Evolutionary conservation across 2,888 invertebrate genomes (phyloP), one percentile per base, ranked within the genome.

Genomic region (Dromius quadrimaculatus): DNA sequence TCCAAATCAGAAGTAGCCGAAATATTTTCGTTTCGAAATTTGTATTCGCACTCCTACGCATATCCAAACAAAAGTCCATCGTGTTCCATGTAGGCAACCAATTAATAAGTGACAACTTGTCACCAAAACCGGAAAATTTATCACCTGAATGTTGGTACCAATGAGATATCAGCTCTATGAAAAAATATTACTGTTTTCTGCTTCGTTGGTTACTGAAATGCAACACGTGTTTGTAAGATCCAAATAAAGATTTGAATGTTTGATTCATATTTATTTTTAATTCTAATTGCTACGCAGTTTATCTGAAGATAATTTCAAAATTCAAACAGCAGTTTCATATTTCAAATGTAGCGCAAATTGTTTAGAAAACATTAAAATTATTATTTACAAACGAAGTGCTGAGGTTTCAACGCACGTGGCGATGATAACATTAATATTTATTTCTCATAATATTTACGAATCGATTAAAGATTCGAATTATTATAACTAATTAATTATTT

Each of bases 61-160:
- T 41, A 38, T 17, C 2, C 32, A 22, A 54, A 65, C 65, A 65
- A 41, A 66, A 57, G 66, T 66, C 66, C 54, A 54, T 34, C 66
- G 50, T 65, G 65, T 65, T 47, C 47, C 65, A 66, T 34, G 38
- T 38, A 66, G 66, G 54, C 57, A 66, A 66, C 66, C 66, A 66
- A 66, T 66, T 66, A 66, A 57, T 66, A 66, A 57, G 66, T 66
- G 66, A 66, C 66, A 66, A 66, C 15, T 54, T 66, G 66, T 66
- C 66, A 66, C 66, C 41, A 22, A 57, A 66, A 66, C 66, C 22
- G 57, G 54, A 47, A 41, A 66, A 66, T 66, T 66, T 66, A 66
- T 66, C 66, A 66, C 66, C 41, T 66, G 22, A 17, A 20, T 36
- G 59, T 54, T 66, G 66, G 66, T 57, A 66, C 54, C 66, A 63